A percentile compares a stretch with the other conserved stretches of the same genome.
Conservation (phyloP, 92 coral and sea anemone genomes). For the Hydrozoanthus gracilis region DNA sequence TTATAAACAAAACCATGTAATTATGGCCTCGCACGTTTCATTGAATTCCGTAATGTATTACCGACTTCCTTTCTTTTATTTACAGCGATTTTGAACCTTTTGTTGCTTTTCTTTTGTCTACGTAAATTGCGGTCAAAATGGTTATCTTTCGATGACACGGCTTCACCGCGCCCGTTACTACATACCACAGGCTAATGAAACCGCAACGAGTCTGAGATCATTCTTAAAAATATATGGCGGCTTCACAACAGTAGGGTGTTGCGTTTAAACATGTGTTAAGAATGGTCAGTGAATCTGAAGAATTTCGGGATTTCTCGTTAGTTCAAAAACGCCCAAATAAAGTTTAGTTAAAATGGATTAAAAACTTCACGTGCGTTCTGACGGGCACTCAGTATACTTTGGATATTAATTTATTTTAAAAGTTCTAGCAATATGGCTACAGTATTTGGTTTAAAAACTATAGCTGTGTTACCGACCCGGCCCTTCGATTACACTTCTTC, state of each 20-base stretch:
- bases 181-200: background rate
- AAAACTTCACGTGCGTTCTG: too few relatives aligned
- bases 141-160: slow-evolving; percentile 1
- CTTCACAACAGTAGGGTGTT: background rate
- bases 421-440: too few relatives aligned
- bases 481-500: too few relatives aligned
- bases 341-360: too few relatives aligned
- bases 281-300: background rate
- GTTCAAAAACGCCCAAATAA: background rate
- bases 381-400: too few relatives aligned
- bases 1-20: slow-evolving; percentile 39
- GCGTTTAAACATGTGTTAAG: background rate
- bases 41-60: slow-evolving; percentile 5
- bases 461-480: too few relatives aligned
- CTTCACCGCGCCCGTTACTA: slow-evolving; percentile 26
- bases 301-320: background rate
- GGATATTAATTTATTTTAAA: too few relatives aligned
- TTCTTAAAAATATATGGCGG: background rate
- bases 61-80: slow-evolving; percentile 28
- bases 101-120: slow-evolving; percentile 7
- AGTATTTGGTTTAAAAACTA: too few relatives aligned
- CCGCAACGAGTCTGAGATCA: slow-evolving; percentile 32
- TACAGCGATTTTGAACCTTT: slow-evolving; percentile 3
- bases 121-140: slow-evolving; percentile 25
- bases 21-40: background rate